Conservation (phyloP, 2,113 vertebrate species). For the Tringa solitaria region DNA sequence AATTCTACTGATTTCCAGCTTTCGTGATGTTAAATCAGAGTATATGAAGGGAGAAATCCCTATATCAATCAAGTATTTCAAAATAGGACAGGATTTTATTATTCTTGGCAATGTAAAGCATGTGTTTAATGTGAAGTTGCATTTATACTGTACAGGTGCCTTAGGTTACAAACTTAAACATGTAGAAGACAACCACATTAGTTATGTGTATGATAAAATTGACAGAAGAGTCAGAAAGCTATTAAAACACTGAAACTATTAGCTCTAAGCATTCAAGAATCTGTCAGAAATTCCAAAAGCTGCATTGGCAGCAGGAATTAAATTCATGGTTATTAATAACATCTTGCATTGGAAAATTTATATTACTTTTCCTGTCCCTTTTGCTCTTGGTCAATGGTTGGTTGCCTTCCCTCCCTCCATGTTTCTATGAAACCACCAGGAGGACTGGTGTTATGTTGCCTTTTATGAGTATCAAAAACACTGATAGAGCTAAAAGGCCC, state of each 20-base stretch:
- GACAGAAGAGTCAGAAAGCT: background rate
- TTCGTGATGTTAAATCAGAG: background rate
- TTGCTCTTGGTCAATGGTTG: background rate
- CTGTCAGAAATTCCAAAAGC: background rate
- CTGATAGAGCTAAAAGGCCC: background rate
- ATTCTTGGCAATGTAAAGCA: background rate
- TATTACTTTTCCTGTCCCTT: background rate
- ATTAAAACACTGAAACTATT: background rate
- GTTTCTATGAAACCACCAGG: background rate
- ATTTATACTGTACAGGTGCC: background rate
- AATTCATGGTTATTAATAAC: background rate
- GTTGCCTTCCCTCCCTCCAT: background rate
- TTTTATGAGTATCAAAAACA: background rate
- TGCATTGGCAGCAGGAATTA: background rate
- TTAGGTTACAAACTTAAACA: background rate
- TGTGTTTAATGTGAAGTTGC: background rate
- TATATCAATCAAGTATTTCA: background rate
- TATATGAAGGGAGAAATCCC: background rate
- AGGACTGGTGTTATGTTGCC: background rate
- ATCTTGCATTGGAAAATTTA: background rate
- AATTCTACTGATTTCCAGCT: background rate
- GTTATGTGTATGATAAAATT: background rate
- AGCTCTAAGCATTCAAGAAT: background rate
- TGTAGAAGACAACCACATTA: background rate
- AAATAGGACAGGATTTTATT: background rate